Evolutionary conservation across 2,113 vertebrate species (phyloP), one percentile per base, ranked within the genome.

Genomic region (Loxodonta africana): DNA sequence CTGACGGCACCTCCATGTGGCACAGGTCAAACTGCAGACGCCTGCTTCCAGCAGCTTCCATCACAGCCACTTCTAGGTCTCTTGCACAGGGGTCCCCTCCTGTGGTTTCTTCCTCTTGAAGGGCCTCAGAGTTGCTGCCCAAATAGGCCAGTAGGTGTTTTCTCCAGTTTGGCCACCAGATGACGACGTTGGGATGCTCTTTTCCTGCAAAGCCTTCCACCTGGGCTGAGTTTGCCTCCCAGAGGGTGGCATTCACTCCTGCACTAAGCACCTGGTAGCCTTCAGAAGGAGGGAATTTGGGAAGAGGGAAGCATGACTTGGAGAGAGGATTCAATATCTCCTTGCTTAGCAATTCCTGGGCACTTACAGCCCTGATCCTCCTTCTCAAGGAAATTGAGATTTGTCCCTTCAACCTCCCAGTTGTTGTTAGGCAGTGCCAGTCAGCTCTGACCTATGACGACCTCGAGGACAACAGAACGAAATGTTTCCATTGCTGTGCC

Each of bases 111-210:
- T 74, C 83, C 44, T 94, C 15, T 3, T 28, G 33, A 78, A 63
- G 0, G 6, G 11, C 15, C 26, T 14, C 51, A 1, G 65, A 14
- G 37, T 41, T 33, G 37, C 76, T 25, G 9, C 41, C 8, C 8
- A 28, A 17, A 74, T 44, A 63, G 84, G 1, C 44, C 62, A 51
- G 21, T 37, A 41, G 11, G 5, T 94, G 95, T 89, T 44, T 89
- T 97, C n/a, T 93, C 76, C 33, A 76, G 1, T 5, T 18, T 90
- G 83, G 41, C 83, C 97, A 96, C 93, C 46, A 97, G 97, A 69
- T 94, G 97, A 95, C 9, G 41, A 93, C 18, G 23, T 90, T 86
- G 51, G 15, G 77, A 94, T 37, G 65, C 57, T 69, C n/a, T 88
- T 76, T 73, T 28, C 33, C 8, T 1, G 0, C 23, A 48, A 91